Evolutionary conservation across 2,888 invertebrate genomes (phyloP).

Genomic region (Merodon equestris): DNA sequence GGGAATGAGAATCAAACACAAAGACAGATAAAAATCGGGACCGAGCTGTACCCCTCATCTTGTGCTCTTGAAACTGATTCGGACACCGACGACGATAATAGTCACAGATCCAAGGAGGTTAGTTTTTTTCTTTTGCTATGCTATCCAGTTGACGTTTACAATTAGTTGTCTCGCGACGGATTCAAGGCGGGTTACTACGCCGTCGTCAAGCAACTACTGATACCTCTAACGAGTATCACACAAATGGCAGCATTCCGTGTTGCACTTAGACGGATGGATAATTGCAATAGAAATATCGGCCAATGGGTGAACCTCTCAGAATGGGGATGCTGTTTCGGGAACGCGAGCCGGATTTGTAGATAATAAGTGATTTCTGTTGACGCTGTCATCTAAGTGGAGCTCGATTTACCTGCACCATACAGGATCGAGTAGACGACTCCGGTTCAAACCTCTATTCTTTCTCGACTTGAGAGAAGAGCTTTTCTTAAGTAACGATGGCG

Average conservation of each 20-base stretch:
- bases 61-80: conserved; percentile 48
- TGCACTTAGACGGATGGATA: conserved; percentile 22
- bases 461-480: too few species aligned
- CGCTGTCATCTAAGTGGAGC: conserved; percentile 8
- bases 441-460: too few species aligned
- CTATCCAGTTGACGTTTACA: too few species aligned
- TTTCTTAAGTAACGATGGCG: too few species aligned
- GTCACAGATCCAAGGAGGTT: conserved; percentile 47
- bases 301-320: conserved; percentile 46
- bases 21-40: conserved; percentile 18
- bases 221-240: conserved; percentile 16
- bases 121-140: conserved; percentile 10
- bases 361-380: conserved; percentile 35
- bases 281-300: conserved; percentile 51
- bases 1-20: too few species aligned
- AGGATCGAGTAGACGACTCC: too few species aligned
- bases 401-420: too few species aligned
- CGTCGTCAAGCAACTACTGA: not conserved
- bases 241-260: conserved; percentile 49
- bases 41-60: conserved; percentile 38
- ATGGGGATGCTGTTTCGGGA: conserved; percentile 21
- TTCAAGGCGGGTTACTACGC: conserved; percentile 30
- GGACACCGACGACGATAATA: conserved; percentile 35
- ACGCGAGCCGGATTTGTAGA: not conserved
- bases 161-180: conserved; percentile 18